Evolutionary conservation across 2,113 vertebrate species (phyloP).

Genomic region (Notothenia rossii): DNA sequence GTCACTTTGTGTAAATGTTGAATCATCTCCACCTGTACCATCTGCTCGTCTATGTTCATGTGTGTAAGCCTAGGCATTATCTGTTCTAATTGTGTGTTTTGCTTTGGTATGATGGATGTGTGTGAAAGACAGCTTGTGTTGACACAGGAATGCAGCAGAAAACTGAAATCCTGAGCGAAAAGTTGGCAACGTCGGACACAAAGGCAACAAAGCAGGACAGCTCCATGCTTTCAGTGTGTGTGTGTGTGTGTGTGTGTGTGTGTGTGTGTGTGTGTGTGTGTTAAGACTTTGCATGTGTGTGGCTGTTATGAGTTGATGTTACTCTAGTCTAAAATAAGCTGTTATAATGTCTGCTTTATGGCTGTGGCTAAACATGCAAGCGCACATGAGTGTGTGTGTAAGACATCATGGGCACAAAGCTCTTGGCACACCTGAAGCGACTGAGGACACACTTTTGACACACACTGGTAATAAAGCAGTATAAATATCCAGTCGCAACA

Average conservation of each 20-base stretch:
- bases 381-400: constrained; percentile 37
- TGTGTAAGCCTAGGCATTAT: background rate
- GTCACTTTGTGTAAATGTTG: constrained; percentile 7
- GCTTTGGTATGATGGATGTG: constrained; percentile 55
- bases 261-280: constrained; percentile 15
- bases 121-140: constrained; percentile 13
- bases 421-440: constrained; percentile 71
- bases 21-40: background rate
- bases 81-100: background rate
- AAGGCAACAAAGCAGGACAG: constrained; percentile 71
- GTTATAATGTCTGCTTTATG: constrained; percentile 56
- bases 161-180: constrained; percentile 74
- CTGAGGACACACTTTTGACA: constrained; percentile 61
- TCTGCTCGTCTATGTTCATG: constrained; percentile 5
- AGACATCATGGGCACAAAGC: constrained; percentile 75
- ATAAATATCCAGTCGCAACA: constrained; percentile 56
- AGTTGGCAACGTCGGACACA: constrained; percentile 62
- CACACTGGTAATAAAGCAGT: constrained; percentile 56
- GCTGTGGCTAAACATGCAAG: constrained; percentile 71
- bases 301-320: constrained; percentile 36
- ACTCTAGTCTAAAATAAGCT: constrained; percentile 56
- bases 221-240: constrained; percentile 46
- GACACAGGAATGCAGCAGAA: constrained; percentile 58
- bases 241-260: background rate
- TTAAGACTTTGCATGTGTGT: constrained; percentile 23